Evolutionary conservation across 2,113 vertebrate genomes (phyloP).

Genomic region (Lasiurus borealis): DNA sequence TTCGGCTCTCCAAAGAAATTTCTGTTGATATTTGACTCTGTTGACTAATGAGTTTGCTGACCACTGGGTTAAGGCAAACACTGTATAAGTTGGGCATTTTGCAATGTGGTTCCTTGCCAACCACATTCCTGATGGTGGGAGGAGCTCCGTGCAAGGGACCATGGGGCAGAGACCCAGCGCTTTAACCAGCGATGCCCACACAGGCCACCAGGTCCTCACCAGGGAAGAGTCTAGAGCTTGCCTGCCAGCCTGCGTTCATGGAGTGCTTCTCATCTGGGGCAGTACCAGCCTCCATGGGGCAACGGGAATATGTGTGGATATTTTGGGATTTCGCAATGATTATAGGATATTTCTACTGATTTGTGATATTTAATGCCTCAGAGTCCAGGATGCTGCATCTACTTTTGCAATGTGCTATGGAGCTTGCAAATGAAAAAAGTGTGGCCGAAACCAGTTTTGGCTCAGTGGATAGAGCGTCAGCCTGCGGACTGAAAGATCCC

Average conservation of each 20-base stretch:
- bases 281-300: not conserved
- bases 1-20: too few relatives aligned
- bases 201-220: not conserved
- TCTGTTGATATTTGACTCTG: too few relatives aligned
- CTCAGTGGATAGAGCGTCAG: too few relatives aligned
- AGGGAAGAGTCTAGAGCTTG: not conserved
- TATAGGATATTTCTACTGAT: not conserved
- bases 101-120: not conserved
- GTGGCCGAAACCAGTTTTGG: too few relatives aligned
- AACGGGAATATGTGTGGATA: not conserved
- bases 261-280: not conserved
- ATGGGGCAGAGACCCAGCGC: not conserved
- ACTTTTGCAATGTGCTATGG: not conserved
- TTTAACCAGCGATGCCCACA: accelerated
- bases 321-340: not conserved
- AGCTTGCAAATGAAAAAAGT: not conserved
- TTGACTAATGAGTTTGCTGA: too few relatives aligned
- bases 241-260: not conserved
- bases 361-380: conserved; percentile 14
- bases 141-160: not conserved
- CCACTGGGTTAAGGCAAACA: not conserved
- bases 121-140: not conserved
- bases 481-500: too few relatives aligned
- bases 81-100: not conserved
- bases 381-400: not conserved